Evolutionary conservation across 2,113 vertebrate genomes (phyloP).

Genomic region (Hassar affinis): DNA sequence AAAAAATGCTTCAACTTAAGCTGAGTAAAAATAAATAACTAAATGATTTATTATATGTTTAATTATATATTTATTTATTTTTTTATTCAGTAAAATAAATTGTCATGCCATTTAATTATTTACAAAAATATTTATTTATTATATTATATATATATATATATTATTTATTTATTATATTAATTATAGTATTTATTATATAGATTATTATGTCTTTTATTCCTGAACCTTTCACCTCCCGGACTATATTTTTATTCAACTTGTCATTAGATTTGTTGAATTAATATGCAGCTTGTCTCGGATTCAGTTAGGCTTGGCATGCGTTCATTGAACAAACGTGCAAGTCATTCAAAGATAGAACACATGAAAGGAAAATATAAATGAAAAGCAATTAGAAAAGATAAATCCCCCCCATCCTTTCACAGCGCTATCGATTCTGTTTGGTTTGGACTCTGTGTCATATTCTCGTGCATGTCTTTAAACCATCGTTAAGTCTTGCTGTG

Average conservation of each 20-base stretch:
- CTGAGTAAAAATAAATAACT: background rate
- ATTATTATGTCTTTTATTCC: background rate
- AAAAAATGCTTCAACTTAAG: background rate
- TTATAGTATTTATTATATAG: too few relatives aligned
- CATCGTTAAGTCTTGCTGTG: background rate
- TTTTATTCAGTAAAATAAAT: background rate
- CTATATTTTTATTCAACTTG: background rate
- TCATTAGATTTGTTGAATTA: background rate
- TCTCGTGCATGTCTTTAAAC: background rate
- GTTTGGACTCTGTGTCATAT: background rate
- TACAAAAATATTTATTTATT: background rate
- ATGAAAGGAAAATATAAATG: too few relatives aligned
- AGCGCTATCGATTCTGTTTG: background rate
- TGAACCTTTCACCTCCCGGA: background rate
- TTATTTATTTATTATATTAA: background rate
- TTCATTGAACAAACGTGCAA: background rate
- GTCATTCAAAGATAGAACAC: background rate
- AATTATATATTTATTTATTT: too few relatives aligned
- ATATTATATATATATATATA: too few relatives aligned
- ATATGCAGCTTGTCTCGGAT: too few relatives aligned
- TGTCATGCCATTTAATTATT: background rate
- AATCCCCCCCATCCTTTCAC: background rate
- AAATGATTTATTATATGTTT: too few relatives aligned
- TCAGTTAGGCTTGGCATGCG: background rate
- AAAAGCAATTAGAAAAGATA: background rate